Conservation (phyloP, 2,888 invertebrate species). For the Uropetala carovei region DNA sequence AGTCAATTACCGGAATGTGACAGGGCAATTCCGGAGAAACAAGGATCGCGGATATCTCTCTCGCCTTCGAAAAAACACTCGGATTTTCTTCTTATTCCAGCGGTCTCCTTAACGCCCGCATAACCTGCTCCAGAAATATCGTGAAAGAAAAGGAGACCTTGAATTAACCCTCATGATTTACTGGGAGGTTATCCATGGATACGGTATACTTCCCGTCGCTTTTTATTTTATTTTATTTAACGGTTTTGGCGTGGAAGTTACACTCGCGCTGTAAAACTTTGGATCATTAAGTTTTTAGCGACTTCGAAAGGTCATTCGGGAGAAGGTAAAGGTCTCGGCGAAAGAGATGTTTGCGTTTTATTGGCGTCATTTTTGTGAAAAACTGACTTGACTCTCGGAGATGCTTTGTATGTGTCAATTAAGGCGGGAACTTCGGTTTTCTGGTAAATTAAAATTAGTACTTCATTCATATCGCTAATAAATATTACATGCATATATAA, state of each 20-base stretch:
- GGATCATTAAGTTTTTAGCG: conserved; percentile 32
- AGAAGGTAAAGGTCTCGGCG: neutral
- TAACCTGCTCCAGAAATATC: conserved; percentile 59
- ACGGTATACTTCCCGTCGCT: conserved; percentile 6
- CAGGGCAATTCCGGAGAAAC: conserved; percentile 40
- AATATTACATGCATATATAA: too few relatives aligned
- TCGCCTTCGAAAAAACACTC: neutral
- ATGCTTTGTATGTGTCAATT: neutral
- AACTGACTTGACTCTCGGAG: neutral
- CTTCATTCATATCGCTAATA: neutral
- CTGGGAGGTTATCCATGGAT: conserved; percentile 30
- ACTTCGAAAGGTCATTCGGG: neutral
- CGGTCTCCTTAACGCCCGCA: conserved; percentile 6
- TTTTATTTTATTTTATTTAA: neutral
- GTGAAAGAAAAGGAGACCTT: conserved; percentile 40
- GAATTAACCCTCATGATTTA: conserved; percentile 52
- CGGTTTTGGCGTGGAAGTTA: conserved; percentile 10
- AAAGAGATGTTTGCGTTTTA: conserved; percentile 32
- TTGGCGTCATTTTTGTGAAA: conserved; percentile 5
- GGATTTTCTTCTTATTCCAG: neutral
- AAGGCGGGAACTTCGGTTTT: neutral
- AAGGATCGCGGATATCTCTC: neutral
- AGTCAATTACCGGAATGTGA: conserved; percentile 57
- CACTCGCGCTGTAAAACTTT: conserved; percentile 14
- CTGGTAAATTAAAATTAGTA: neutral